Conservation (phyloP, 2,797 vertebrate species). For the Nannoperca australis region DNA sequence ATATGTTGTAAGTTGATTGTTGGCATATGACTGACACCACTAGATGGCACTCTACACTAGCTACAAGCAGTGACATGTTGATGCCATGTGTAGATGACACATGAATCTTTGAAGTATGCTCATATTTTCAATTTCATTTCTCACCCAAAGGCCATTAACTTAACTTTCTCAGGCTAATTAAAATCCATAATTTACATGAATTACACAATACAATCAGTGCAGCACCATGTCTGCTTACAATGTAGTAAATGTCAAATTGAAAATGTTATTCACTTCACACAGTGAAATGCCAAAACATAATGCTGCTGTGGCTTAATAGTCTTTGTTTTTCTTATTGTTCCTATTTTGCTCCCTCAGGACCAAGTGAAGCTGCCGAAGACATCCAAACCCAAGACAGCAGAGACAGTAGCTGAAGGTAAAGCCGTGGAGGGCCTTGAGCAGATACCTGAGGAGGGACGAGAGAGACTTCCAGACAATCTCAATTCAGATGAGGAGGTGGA, state of each 20-base stretch:
- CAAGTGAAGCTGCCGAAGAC: slow-evolving; percentile 90
- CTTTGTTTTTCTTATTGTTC: slow-evolving; percentile 22
- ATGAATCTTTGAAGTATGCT: slow-evolving; percentile 17
- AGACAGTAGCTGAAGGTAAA: slow-evolving; percentile 75
- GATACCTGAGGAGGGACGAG: slow-evolving; percentile 86
- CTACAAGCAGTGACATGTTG: slow-evolving; percentile 1
- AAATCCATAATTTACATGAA: slow-evolving; percentile 36
- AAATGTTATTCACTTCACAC: slow-evolving; percentile 11
- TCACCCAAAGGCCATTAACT: slow-evolving; percentile 27
- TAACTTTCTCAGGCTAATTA: slow-evolving; percentile 27
- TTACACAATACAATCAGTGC: slow-evolving; percentile 4
- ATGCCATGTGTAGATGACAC: not conserved
- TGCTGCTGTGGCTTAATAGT: slow-evolving; percentile 16
- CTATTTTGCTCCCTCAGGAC: slow-evolving; percentile 84
- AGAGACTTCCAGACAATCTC: slow-evolving; percentile 79
- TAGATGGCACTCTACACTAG: slow-evolving; percentile 71
- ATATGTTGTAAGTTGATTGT: not conserved
- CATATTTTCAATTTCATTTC: slow-evolving; percentile 25
- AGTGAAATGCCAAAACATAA: not conserved
- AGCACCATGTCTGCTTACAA: not conserved
- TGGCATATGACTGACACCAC: slow-evolving; percentile 43
- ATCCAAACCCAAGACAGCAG: slow-evolving; percentile 86
- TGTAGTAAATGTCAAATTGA: slow-evolving; percentile 33
- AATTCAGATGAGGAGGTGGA: slow-evolving; percentile 96
- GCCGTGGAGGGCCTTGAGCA: slow-evolving; percentile 81